These are phyloP conservation scores for Myotis lucifugus DNA, from an alignment of 2,113 vertebrate species.

Conservation along the genomic window DNA sequence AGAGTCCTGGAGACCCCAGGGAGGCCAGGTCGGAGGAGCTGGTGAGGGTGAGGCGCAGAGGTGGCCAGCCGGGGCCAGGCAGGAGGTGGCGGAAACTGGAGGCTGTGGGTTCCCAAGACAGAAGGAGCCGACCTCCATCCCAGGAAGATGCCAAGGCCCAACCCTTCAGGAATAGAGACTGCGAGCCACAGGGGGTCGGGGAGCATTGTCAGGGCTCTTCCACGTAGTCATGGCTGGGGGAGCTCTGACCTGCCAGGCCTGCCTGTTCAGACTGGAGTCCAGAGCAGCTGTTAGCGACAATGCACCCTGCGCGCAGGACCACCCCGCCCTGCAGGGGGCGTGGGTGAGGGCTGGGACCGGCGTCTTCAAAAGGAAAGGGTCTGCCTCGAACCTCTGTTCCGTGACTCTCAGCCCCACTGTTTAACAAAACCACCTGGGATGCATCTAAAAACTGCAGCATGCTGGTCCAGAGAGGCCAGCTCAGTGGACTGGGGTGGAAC, in stretches of 20 bases:
- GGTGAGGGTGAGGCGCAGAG: not conserved
- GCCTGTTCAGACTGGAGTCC: not conserved
- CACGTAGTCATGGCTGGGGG: no score
- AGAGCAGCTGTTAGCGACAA: not conserved
- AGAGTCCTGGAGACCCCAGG: not conserved
- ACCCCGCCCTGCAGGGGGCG: rapidly evolving
- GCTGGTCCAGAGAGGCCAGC: not conserved
- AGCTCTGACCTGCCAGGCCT: no score
- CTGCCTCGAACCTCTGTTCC: not conserved
- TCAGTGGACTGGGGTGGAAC: not conserved
- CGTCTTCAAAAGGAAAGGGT: not conserved
- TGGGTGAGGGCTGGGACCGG: not conserved
- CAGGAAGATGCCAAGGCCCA: not conserved
- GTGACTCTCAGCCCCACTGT: not conserved
- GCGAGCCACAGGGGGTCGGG: rapidly evolving
- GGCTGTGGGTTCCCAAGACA: not conserved
- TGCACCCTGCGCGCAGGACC: rapidly evolving
- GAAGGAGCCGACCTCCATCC: not conserved
- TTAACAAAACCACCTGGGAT: not conserved
- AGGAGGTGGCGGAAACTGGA: not conserved
- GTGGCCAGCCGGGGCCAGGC: not conserved
- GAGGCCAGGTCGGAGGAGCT: not conserved
- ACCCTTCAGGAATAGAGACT: not conserved
- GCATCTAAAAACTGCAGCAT: not conserved
- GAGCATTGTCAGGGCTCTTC: not conserved